Conservation (phyloP, 2,113 vertebrate genomes). For the Illadopsis cleaveri region DNA sequence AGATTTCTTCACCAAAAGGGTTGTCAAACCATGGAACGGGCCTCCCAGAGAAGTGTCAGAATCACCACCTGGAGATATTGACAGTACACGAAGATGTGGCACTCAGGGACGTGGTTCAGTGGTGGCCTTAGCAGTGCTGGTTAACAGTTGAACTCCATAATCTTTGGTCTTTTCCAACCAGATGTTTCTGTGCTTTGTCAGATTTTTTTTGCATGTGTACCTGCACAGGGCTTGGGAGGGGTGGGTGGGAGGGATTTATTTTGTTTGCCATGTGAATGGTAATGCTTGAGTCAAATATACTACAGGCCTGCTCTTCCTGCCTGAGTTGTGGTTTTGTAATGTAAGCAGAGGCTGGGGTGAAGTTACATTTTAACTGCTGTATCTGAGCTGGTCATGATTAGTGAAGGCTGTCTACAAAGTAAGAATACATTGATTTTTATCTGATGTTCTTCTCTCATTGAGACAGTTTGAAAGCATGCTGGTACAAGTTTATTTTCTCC, state of each 20-base stretch:
- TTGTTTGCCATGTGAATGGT: background rate
- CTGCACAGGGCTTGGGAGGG: background rate
- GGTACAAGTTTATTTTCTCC: background rate
- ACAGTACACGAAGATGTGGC: fast-evolving
- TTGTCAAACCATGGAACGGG: background rate
- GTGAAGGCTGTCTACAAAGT: background rate
- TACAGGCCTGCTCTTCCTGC: background rate
- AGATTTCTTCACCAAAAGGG: background rate
- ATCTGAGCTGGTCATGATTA: background rate
- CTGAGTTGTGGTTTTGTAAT: background rate
- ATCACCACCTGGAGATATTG: background rate
- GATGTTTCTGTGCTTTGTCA: background rate
- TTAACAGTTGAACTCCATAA: background rate
- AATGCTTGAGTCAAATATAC: background rate
- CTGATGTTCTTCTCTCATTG: background rate
- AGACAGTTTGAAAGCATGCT: background rate
- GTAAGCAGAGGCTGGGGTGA: background rate
- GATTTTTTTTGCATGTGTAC: background rate
- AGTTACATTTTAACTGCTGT: background rate
- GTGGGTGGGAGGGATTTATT: background rate
- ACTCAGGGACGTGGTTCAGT: background rate
- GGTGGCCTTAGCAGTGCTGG: background rate
- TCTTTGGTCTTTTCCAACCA: background rate
- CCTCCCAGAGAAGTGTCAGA: background rate
- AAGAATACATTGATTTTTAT: background rate